Conservation (phyloP, 2,797 vertebrate species). For the Dryobates pubescens region DNA sequence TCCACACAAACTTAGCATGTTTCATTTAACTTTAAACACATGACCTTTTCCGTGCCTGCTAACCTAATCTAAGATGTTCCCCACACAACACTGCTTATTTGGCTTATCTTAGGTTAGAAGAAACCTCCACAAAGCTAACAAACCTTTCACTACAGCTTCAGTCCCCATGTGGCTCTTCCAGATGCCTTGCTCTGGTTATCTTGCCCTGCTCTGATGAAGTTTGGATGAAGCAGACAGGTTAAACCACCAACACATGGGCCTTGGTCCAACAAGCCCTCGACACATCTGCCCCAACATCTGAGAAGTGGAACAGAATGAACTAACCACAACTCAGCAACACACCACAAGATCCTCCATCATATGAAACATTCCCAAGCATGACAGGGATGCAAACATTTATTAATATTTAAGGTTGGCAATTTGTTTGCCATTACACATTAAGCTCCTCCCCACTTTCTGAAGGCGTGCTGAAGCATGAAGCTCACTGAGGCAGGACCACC, state of each 20-base stretch:
- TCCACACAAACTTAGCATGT: neutral
- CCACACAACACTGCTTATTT: rapidly evolving
- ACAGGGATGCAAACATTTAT: neutral
- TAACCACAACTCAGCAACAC: neutral
- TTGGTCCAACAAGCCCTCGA: neutral
- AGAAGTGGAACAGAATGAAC: neutral
- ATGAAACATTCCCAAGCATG: neutral
- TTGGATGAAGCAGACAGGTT: neutral
- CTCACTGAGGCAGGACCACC: neutral
- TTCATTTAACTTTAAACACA: neutral
- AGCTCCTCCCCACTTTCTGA: neutral
- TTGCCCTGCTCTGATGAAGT: neutral
- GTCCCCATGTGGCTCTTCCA: rapidly evolving
- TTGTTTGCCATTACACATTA: neutral
- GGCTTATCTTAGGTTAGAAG: neutral
- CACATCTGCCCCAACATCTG: rapidly evolving
- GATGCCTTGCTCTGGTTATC: neutral
- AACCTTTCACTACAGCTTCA: neutral
- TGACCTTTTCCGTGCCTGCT: neutral
- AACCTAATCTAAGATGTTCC: neutral
- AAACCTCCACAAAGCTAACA: neutral
- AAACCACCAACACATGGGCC: neutral
- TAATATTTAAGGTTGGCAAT: neutral
- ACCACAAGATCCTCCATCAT: neutral
- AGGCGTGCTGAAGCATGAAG: neutral